These are phyloP conservation scores for Macrosoma leucophasiata DNA, from an alignment of 2,888 invertebrate genomes.

Conservation along the genomic window DNA sequence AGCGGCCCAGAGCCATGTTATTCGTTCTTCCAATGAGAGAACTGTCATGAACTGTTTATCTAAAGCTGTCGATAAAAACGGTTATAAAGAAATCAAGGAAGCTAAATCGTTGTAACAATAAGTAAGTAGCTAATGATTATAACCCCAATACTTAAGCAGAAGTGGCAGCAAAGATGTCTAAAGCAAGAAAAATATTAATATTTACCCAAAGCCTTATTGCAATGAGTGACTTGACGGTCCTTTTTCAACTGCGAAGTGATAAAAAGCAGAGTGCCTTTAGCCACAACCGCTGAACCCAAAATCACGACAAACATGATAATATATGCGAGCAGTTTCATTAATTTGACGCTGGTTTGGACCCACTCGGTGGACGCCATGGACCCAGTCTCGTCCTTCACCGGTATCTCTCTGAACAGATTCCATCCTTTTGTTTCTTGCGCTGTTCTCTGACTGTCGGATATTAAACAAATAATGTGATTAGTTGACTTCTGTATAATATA, in stretches of 20 bases:
- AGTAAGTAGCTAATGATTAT: neutral
- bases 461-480: too few species aligned
- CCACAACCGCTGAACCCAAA: constrained; percentile 79
- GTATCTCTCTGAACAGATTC: constrained; percentile 87
- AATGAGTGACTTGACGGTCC: constrained; percentile 72
- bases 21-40: constrained; percentile 78
- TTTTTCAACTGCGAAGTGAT: constrained; percentile 82
- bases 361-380: constrained; percentile 79
- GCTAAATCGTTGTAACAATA: neutral
- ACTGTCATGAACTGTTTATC: constrained; percentile 78
- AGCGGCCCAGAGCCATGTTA: constrained; percentile 88
- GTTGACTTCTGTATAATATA: too few species aligned
- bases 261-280: constrained; percentile 84
- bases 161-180: too few species aligned
- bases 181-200: constrained; percentile 3
- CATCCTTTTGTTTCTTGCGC: constrained; percentile 79
- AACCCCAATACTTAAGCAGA: neutral
- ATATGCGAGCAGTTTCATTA: constrained; percentile 82
- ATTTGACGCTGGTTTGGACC: constrained; percentile 77
- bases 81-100: neutral
- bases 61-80: constrained; percentile 59
- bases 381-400: constrained; percentile 79
- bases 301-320: constrained; percentile 80
- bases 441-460: constrained; percentile 71
- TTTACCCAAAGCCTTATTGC: constrained; percentile 68